phyloP scores from a whole-genome alignment of 2,797 vertebrate species.

The Cryptoprocta ferox region DNA sequence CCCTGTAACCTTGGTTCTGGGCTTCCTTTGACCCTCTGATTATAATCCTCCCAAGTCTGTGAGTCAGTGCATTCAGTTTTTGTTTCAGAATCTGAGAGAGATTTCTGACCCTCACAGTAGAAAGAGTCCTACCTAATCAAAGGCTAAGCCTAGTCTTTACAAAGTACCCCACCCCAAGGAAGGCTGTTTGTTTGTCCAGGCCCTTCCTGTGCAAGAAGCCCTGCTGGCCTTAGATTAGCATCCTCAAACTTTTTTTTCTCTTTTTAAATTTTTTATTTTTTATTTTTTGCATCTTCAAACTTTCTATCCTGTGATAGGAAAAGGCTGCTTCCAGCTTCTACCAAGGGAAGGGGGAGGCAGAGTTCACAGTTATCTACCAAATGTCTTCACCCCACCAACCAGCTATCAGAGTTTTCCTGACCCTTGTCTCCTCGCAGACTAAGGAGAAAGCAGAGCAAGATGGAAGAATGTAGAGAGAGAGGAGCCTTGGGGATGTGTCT shows the following conservation, averaged over 20 bases:
- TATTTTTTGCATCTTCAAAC: neutral
- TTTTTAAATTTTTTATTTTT: neutral
- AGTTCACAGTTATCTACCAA: constrained; percentile 23
- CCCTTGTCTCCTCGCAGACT: neutral
- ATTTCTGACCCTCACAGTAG: constrained; percentile 6
- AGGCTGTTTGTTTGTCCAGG: neutral
- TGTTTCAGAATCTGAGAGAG: constrained; percentile 31
- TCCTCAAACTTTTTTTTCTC: neutral
- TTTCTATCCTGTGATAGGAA: neutral
- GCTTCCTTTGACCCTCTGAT: neutral
- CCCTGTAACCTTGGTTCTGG: neutral
- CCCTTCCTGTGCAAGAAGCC: neutral
- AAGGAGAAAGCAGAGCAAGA: neutral
- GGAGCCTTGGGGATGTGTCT: neutral
- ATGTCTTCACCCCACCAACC: neutral
- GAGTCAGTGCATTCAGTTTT: constrained; percentile 21
- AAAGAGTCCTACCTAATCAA: neutral
- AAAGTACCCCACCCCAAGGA: neutral
- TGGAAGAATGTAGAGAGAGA: neutral
- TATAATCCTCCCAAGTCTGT: neutral
- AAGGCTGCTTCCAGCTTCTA: neutral
- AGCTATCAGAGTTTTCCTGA: neutral
- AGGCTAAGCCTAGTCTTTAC: neutral
- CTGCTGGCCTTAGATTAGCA: neutral
- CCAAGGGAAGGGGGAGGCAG: neutral